phyloP scores from a whole-genome alignment of 2,113 vertebrate species.

The Pteruthius melanotis region DNA sequence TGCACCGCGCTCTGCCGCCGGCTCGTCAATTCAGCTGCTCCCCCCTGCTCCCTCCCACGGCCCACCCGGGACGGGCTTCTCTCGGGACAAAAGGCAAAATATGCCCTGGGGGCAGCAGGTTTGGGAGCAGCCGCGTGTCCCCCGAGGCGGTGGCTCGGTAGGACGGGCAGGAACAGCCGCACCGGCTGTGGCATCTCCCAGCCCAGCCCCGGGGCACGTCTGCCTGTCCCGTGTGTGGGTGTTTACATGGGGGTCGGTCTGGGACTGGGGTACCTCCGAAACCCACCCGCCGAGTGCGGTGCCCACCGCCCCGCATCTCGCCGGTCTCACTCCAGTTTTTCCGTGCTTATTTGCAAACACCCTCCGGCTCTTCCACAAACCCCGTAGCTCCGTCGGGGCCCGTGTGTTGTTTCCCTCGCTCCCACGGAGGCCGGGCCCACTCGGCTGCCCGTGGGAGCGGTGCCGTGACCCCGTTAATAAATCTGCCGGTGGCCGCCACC shows the following conservation, averaged over 20 bases:
- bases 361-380: too few relatives aligned
- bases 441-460: neutral
- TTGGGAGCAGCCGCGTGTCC: neutral
- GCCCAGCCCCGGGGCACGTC: neutral
- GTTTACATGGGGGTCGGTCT: neutral
- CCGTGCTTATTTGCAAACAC: neutral
- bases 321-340: rapidly evolving
- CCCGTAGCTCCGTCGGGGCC: too few relatives aligned
- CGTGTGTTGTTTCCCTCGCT: neutral
- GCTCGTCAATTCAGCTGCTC: neutral
- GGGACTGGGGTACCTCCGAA: neutral
- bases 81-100: neutral
- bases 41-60: neutral
- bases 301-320: neutral
- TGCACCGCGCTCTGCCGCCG: neutral
- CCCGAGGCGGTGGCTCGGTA: neutral
- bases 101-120: neutral
- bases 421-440: neutral
- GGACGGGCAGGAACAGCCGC: neutral
- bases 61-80: neutral
- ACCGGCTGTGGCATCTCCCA: neutral
- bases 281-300: neutral
- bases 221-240: neutral
- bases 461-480: constrained; percentile 29
- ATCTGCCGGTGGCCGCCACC: neutral